Conservation (phyloP, 1,140 invertebrate species). For the Euura lappo region DNA sequence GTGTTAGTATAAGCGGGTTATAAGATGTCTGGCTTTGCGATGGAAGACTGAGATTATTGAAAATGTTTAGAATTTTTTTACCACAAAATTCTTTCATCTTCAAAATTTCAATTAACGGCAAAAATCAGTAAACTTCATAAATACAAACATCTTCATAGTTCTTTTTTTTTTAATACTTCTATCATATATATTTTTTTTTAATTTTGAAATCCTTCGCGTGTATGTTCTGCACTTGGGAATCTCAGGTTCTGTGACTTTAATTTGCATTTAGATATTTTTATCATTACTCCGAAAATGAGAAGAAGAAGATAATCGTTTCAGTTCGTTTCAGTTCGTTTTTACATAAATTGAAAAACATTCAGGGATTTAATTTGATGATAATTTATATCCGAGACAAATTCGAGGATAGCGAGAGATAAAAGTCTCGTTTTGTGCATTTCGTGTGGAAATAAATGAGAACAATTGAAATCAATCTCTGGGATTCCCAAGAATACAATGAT, state of each 20-base stretch:
- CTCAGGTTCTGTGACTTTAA: slow-evolving; percentile 3
- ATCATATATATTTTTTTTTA: slow-evolving; percentile 33
- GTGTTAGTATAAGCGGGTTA: not conserved
- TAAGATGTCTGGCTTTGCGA: not conserved
- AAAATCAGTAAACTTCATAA: slow-evolving; percentile 49
- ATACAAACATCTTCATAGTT: slow-evolving; percentile 42
- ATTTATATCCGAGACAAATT: too few relatives aligned
- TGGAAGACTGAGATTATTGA: not conserved
- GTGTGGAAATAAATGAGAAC: too few relatives aligned
- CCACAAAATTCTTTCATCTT: slow-evolving; percentile 37
- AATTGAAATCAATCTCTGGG: not conserved
- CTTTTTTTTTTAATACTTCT: too few relatives aligned
- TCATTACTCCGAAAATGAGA: too few relatives aligned
- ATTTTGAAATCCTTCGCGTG: slow-evolving; percentile 43
- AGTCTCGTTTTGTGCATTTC: too few relatives aligned
- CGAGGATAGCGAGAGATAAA: too few relatives aligned
- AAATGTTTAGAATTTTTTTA: slow-evolving; percentile 31
- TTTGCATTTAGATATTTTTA: too few relatives aligned
- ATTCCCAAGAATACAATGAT: slow-evolving; percentile 3
- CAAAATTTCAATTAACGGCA: slow-evolving; percentile 44
- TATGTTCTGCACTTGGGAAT: slow-evolving; percentile 42
- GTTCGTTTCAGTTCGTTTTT: too few relatives aligned
- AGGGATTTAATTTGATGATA: too few relatives aligned
- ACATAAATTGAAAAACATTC: too few relatives aligned
- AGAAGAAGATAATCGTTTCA: too few relatives aligned